Conservation (phyloP, 2,888 invertebrate species). For the Tupiocoris notatus region DNA sequence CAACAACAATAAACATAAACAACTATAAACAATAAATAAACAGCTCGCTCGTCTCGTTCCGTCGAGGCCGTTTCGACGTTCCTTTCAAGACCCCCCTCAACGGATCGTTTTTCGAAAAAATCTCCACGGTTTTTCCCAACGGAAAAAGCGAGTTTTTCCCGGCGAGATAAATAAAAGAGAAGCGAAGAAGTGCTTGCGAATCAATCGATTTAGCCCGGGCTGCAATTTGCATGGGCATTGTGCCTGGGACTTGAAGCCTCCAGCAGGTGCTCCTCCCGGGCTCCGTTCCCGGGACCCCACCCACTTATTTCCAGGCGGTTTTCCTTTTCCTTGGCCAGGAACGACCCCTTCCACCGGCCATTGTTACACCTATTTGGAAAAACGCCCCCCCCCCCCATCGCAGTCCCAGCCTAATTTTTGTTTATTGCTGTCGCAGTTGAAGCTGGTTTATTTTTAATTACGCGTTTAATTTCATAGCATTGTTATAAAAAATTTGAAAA, state of each 20-base stretch:
- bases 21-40: conserved; percentile 34
- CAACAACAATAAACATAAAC: conserved; percentile 33
- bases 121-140: not conserved
- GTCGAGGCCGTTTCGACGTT: not conserved
- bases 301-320: conserved; percentile 10
- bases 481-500: too few species aligned
- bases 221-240: conserved; percentile 44
- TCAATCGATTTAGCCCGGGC: conserved; percentile 44
- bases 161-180: conserved; percentile 8
- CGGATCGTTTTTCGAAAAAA: not conserved
- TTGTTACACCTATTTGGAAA: not conserved
- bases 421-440: too few species aligned
- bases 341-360: not conserved
- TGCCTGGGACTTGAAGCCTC: conserved; percentile 31
- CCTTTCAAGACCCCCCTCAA: too few species aligned
- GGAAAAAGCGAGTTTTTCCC: not conserved
- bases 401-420: too few species aligned
- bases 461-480: too few species aligned
- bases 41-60: not conserved
- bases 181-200: conserved; percentile 39
- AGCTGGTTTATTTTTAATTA: too few species aligned
- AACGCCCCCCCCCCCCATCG: too few species aligned
- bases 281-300: conserved; percentile 27
- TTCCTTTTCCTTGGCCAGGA: conserved; percentile 16
- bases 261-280: conserved; percentile 32